A percentile compares a stretch with the other conserved stretches of the same genome.
Evolutionary conservation across 2,797 vertebrate species (phyloP).

Genomic region (Carcharodon carcharias): DNA sequence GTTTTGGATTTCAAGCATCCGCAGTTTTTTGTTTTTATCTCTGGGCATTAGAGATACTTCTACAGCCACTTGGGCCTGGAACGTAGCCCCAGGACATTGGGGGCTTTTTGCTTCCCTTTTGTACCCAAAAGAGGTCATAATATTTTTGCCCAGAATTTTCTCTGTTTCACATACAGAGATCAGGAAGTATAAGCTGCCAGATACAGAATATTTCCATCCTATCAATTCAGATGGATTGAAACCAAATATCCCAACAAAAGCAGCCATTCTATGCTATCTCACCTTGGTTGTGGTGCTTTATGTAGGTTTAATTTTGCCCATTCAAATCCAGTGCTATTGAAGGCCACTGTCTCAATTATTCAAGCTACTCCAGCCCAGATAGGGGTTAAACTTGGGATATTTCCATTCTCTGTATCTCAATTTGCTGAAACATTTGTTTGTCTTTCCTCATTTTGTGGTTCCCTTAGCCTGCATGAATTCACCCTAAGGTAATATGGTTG

Average conservation of each 20-base stretch:
- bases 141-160: not conserved
- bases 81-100: not conserved
- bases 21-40: no score
- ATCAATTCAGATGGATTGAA: not conserved
- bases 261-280: not conserved
- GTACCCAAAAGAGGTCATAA: not conserved
- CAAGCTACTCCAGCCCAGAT: not conserved
- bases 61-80: not conserved
- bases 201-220: not conserved
- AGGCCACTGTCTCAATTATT: not conserved
- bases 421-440: not conserved
- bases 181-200: not conserved
- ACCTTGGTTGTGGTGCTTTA: not conserved
- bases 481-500: no score
- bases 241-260: not conserved
- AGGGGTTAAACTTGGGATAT: not conserved
- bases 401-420: not conserved
- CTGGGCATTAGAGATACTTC: not conserved
- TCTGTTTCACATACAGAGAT: not conserved
- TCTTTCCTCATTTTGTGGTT: not conserved
- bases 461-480: not conserved
- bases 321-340: not conserved
- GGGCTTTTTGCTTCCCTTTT: not conserved
- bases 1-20: no score
- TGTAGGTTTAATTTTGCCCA: not conserved